Base-by-base conservation (phyloP, 2,797 vertebrate species). In the Coccyzus lansbergi region DNA sequence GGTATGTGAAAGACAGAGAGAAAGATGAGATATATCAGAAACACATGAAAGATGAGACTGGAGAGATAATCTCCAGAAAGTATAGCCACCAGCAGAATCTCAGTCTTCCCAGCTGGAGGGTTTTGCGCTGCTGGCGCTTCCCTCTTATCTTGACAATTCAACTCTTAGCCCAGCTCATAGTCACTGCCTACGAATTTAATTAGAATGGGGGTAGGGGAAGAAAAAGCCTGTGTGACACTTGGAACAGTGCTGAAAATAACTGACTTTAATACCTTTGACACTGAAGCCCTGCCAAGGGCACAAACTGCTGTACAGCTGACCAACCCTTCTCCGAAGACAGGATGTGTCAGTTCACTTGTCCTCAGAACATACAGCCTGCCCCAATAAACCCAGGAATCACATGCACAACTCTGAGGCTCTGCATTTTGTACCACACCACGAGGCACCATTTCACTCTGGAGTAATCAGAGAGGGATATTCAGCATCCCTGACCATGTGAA, bases 241-340 rank as follows among this genome's bases (percentile, higher is more conserved):
- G 83, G 89, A 74, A 91, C 90, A 80, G 88, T 0, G 11, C 94
- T 93, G 94, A 65, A 92, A 93, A 96, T 89, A 92, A 88, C 52
- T 60, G 51, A 85, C 59, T 96, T 92, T 94, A 85, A 95, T 92
- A 86, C 71, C 90, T 94, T 74, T 90, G 89, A 95, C 95, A 95
- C 13, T 67, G 94, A 96, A 89, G 88, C 67, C 92, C 92, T 91
- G 91, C 86, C 88, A 44, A 94, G 95, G 93, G 93, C 92, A 82
- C 40, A 72, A 78, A 44, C 75, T 4, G 7, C 74, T 48, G 26
- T 42, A 29, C 78, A 91, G 79, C 83, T 79, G 82, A 90, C 33
- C 11, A 3, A 87, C 87, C 71, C 68, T 89, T 64, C 83, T 95
- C 74, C 17, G 48, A 75, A 92, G 83, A 95, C 53, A 68, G 53